Conservation (phyloP, 2,888 invertebrate species). For the Chymomyza amoena region DNA sequence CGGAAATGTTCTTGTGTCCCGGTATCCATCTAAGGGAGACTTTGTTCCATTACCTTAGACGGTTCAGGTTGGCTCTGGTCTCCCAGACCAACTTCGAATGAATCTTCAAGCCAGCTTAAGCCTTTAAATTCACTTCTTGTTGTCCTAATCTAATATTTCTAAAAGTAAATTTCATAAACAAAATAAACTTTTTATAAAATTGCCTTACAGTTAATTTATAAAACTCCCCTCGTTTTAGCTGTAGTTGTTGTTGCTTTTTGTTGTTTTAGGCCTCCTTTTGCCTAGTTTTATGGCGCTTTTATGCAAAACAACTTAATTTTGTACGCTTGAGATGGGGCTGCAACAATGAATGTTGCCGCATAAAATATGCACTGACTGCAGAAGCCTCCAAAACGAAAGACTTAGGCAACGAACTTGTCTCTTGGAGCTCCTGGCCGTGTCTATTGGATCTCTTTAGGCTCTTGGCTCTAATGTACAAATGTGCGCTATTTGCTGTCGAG, state of each 20-base stretch:
- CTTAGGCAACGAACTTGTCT: constrained; percentile 57
- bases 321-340: constrained; percentile 17
- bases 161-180: no score
- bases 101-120: no score
- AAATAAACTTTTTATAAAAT: no score
- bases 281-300: constrained; percentile 70
- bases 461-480: constrained; percentile 43
- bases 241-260: neutral
- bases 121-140: no score
- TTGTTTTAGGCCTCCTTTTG: neutral
- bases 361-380: constrained; percentile 62
- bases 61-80: no score
- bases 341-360: constrained; percentile 55
- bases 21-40: no score
- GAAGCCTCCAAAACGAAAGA: constrained; percentile 51
- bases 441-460: neutral
- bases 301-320: constrained; percentile 74
- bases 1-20: no score
- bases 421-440: neutral
- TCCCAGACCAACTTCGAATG: no score
- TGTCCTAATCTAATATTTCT: no score
- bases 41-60: no score
- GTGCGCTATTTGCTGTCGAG: constrained; percentile 55
- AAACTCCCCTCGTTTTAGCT: no score
- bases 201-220: no score